phyloP scores from a whole-genome alignment of 2,113 vertebrate genomes.

The Pseudorasbora parva region DNA sequence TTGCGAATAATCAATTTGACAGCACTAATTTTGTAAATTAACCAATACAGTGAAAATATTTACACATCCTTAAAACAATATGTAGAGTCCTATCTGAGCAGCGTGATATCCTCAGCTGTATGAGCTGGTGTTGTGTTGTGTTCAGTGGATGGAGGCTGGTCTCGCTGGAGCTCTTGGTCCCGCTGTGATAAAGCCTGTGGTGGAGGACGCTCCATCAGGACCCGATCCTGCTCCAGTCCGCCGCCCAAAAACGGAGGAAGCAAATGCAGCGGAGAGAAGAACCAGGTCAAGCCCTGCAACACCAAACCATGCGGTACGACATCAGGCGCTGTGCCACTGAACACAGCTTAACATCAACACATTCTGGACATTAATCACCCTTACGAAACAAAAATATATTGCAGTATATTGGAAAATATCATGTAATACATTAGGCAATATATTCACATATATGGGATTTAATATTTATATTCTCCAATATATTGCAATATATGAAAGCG shows the following conservation, averaged over 20 bases:
- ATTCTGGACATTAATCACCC: too few relatives aligned
- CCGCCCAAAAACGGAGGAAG: constrained; percentile 87
- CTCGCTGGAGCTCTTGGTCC: constrained; percentile 89
- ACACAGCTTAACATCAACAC: neutral
- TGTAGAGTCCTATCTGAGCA: neutral
- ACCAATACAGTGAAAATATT: neutral
- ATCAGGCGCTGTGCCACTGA: neutral
- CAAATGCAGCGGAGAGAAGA: constrained; percentile 82
- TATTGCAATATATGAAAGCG: too few relatives aligned
- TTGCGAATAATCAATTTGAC: too few relatives aligned
- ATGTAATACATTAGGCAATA: too few relatives aligned
- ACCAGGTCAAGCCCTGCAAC: constrained; percentile 85
- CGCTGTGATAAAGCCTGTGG: constrained; percentile 85
- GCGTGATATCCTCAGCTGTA: neutral
- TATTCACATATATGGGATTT: too few relatives aligned
- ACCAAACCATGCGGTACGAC: constrained; percentile 82
- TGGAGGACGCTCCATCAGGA: constrained; percentile 82
- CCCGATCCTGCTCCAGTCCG: constrained; percentile 84
- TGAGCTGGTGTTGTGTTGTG: constrained; percentile 12
- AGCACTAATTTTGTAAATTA: too few relatives aligned
- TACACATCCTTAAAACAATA: neutral
- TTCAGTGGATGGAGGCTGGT: constrained; percentile 85
- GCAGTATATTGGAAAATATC: too few relatives aligned
- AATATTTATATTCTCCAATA: too few relatives aligned
- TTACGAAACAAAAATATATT: too few relatives aligned